Conservation (phyloP, 2,888 invertebrate species). For the Cyclophora albipunctata region DNA sequence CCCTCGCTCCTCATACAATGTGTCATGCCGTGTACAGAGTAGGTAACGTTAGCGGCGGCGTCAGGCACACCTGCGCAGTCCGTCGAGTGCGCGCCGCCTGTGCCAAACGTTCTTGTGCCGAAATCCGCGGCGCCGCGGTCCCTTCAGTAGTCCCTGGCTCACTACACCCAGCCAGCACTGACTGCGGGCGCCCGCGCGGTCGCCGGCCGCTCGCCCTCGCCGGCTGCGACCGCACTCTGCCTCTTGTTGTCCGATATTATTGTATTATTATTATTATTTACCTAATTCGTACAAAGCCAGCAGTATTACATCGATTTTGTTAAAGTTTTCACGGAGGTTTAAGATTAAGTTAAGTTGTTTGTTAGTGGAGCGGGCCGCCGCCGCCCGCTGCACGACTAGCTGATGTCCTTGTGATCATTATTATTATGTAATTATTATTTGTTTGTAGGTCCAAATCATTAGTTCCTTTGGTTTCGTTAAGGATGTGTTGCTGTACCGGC, state of each 20-base stretch:
- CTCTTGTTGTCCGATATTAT: neutral
- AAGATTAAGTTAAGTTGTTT: constrained; percentile 74
- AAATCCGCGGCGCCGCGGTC: neutral
- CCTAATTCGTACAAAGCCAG: constrained; percentile 73
- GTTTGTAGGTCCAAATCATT: constrained; percentile 54
- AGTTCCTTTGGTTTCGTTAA: constrained; percentile 73
- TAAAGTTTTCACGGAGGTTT: constrained; percentile 71
- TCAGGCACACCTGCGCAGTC: neutral
- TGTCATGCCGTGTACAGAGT: neutral
- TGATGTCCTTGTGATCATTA: constrained; percentile 47
- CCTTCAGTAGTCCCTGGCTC: no score
- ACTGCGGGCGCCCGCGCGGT: no score
- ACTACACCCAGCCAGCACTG: no score
- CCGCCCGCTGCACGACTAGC: neutral
- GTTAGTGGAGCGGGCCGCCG: constrained; percentile 36
- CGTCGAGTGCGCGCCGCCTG: neutral
- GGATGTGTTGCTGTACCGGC: constrained; percentile 1
- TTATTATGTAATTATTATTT: constrained; percentile 41
- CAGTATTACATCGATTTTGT: constrained; percentile 76
- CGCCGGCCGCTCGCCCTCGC: neutral
- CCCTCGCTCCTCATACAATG: neutral
- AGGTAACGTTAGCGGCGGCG: neutral
- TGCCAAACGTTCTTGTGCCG: neutral
- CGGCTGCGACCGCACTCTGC: neutral
- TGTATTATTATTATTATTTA: constrained; percentile 31